Base-by-base conservation (phyloP, 1,140 invertebrate species). In the Hesperophylax magnus region DNA sequence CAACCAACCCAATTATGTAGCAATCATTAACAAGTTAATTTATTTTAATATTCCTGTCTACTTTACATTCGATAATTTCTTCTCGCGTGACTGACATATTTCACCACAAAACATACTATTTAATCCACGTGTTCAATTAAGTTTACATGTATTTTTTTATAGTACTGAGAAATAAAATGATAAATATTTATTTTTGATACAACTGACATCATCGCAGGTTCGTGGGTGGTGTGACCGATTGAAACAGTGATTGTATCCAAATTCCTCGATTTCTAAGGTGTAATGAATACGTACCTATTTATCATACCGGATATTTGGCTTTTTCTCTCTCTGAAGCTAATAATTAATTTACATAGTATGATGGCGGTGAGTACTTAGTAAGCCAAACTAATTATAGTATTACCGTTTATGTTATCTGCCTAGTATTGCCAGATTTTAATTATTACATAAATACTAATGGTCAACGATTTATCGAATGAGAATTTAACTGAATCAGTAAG, bases 111-210 rank as follows among this genome's bases (percentile, higher is more conserved):
- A 34, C 34, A 34, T 8, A 14, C 39, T 47, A 39, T 3, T 39
- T 39, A 1, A 47, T 47, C 11, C 39, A 47, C 39, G 39, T 47
- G 39, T 47, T 47, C 14, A 47, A 47, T 14, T 14, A 47, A 34
- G 8, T 8, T 34, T 34, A 47, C 18, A 61, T 18, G 8, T 9
- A 22, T 3, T 24, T 24, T 24, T 61, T 61, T 22, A 61, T 61
- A 15, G 58, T 61, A 61, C 58, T 8, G 58, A 61, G 58, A 61
- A 61, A 61, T 24, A 61, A 61, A 61, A 61, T 61, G 3, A 14
- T 47, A 47, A 47, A 47, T 14, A 47, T 20, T 20, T 61, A 61
- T 22, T 61, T 61, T 24, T 61, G 18, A 3, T 14, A 24, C 9
- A 61, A 15, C 18, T 61, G 58, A 61, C 24, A 24, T 61, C 58